Evolutionary conservation across 1,140 invertebrate genomes (phyloP), one percentile per base, ranked within the genome.

Genomic region (Pseudomyrmex concolor): DNA sequence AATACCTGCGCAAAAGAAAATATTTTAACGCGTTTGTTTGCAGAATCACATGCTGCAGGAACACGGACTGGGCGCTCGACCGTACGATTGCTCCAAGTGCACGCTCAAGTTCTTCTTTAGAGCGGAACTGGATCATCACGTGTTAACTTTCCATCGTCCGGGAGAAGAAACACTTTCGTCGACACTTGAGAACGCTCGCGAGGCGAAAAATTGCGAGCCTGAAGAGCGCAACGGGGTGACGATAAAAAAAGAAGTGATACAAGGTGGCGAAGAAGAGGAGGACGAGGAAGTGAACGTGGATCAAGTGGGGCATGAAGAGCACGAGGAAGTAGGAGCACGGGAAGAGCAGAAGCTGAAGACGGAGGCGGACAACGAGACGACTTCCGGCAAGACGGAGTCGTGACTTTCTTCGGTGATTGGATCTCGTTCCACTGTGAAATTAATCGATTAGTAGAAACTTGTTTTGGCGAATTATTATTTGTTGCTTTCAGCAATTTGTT

Each of bases 41-140:
- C 96, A 98, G 90, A 95, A 95, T 54, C 98, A 99, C 92, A 97
- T 98, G 92, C 82, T 96, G 10, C 94, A 95, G 2, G 97, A 98
- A 88, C 98, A 99, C 91, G 97, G 97, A 0, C 93, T 97, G 2
- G 95, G 96, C 8, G 95, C 96, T 1, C 95, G 97, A 54, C 97
- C 97, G 0, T 99, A 98, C 90, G 97, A 97, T 89, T 99, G 98
- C 91, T 95, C 95, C 3, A 93, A 96, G 22, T 99, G 98, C 89
- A 96, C 96, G 9, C 95, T 97, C 68, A 97, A 97, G 86, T 99
- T 99, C 94, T 99, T 98, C 94, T 99, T 99, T 94, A 95, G 97
- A 63, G 97, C 97, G 0, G 98, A 99, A 92, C 92, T 99, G 1
- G 97, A 98, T 85, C 98, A 99, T 91, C 98, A 99, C 71, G 59